These are phyloP conservation scores for Drosophila nebulosa DNA, from an alignment of 1,140 invertebrate species.

Conservation along the genomic window DNA sequence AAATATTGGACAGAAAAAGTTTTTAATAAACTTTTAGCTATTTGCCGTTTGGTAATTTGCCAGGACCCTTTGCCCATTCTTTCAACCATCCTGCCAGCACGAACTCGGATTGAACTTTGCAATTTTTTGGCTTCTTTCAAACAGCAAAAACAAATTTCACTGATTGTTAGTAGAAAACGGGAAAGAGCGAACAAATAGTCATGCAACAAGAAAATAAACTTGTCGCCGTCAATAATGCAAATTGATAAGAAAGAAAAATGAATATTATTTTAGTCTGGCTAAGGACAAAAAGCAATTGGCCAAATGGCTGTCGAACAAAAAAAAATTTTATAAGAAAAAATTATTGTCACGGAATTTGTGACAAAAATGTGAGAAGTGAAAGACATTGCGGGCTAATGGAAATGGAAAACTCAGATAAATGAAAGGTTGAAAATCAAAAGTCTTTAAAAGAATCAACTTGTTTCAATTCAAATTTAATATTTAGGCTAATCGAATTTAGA, in stretches of 20 bases:
- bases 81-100: conserved; percentile 3
- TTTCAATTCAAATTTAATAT: too few relatives aligned
- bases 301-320: conserved; percentile 37
- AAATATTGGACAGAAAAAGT: conserved; percentile 1
- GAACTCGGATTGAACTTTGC: conserved; percentile 47
- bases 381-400: background rate
- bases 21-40: conserved; percentile 49
- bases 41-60: conserved; percentile 27
- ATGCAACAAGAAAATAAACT: conserved; percentile 30
- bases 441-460: too few relatives aligned
- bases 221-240: conserved; percentile 56
- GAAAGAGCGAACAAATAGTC: background rate
- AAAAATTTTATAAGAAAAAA: conserved; percentile 4
- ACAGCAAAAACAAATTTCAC: conserved; percentile 19
- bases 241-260: conserved; percentile 45
- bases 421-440: too few relatives aligned
- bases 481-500: too few relatives aligned
- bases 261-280: background rate
- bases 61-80: conserved; percentile 7
- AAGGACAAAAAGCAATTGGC: conserved; percentile 43
- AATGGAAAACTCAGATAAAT: background rate
- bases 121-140: background rate
- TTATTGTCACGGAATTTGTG: conserved; percentile 25
- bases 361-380: background rate
- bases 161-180: background rate